A percentile compares a stretch with the other conserved stretches of the same genome.
phyloP scores from a whole-genome alignment of 2,113 vertebrate genomes.

The Tenebrosternarchus preto region DNA sequence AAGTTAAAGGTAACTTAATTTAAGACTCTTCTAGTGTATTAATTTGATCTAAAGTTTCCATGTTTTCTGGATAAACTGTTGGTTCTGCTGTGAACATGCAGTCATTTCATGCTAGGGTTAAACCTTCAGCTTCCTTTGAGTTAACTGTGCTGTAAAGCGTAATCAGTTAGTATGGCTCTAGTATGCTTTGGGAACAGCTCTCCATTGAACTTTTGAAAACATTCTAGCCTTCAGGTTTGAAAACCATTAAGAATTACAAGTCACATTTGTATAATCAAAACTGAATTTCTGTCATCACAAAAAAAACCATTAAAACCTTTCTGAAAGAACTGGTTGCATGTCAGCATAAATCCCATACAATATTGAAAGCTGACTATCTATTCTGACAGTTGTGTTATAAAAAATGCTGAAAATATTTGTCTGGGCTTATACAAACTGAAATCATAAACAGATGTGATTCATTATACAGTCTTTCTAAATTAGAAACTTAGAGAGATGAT shows the following conservation, averaged over 20 bases:
- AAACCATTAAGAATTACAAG: background rate
- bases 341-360: background rate
- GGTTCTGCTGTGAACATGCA: too few relatives aligned
- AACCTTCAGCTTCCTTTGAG: too few relatives aligned
- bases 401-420: background rate
- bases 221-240: background rate
- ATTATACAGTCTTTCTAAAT: conserved; percentile 63
- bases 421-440: conserved; percentile 1
- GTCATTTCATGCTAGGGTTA: too few relatives aligned
- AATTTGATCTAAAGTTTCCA: too few relatives aligned
- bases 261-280: background rate
- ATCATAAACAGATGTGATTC: conserved; percentile 45
- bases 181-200: background rate
- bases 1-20: too few relatives aligned
- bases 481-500: conserved; percentile 61
- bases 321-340: conserved; percentile 1
- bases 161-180: background rate
- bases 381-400: background rate
- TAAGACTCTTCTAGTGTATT: too few relatives aligned
- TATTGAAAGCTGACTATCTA: background rate
- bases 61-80: too few relatives aligned
- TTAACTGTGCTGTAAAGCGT: too few relatives aligned
- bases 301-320: too few relatives aligned
- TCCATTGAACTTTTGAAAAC: background rate
- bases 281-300: too few relatives aligned